Evolutionary conservation across 2,797 vertebrate genomes (phyloP).

Genomic region (Platalea minor): DNA sequence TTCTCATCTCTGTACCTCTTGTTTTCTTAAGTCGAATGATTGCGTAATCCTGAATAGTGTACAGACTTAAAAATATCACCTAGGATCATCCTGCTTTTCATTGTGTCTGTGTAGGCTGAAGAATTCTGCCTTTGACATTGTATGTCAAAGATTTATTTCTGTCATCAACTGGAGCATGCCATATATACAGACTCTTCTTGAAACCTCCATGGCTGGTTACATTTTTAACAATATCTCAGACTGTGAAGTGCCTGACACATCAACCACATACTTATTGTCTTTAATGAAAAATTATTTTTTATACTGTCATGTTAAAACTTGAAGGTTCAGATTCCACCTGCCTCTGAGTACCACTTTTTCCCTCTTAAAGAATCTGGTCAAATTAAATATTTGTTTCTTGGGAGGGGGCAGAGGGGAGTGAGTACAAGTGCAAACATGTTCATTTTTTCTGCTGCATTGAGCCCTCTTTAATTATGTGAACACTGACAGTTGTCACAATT

Average conservation of each 20-base stretch:
- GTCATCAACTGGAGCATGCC: constrained; percentile 33
- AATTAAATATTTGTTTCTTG: not conserved
- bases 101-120: constrained; percentile 75
- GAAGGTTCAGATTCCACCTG: not conserved
- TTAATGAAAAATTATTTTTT: not conserved
- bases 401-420: not conserved
- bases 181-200: constrained; percentile 21
- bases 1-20: not conserved
- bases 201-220: not conserved
- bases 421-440: not conserved
- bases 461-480: not conserved
- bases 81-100: constrained; percentile 72
- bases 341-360: not conserved
- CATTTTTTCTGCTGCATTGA: not conserved
- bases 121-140: constrained; percentile 64
- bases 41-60: constrained; percentile 67
- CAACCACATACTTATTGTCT: constrained; percentile 27
- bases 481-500: constrained; percentile 13
- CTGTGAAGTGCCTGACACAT: not conserved
- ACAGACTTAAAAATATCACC: constrained; percentile 73
- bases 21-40: constrained; percentile 37
- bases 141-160: constrained; percentile 70
- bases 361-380: not conserved
- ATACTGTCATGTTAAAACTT: not conserved
- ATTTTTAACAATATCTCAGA: not conserved